Base-by-base conservation (phyloP, 2,113 vertebrate genomes). In the Micromys minutus region DNA sequence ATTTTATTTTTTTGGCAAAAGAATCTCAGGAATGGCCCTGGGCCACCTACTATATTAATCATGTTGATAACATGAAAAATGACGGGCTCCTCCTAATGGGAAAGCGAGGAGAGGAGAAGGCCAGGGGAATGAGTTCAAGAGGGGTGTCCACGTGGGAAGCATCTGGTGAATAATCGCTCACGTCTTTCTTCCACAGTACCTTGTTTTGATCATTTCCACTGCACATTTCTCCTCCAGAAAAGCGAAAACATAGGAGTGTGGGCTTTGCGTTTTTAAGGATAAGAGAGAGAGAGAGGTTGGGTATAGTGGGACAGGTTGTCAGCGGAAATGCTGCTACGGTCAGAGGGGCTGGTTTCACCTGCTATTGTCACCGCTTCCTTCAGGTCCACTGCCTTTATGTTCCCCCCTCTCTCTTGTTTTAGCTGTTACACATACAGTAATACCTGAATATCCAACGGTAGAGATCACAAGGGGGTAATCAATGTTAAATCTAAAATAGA, bases 1-100 rank as follows among this genome's bases (percentile, higher is more conserved):
- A 67, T 81, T 87, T 83, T 69, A 47, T 77, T 50, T 87, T 93
- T 97, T 97, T 98, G 97, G 98, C 98, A 98, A 98, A 98, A 98
- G 97, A 98, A 99, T 98, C 98, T 99, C 99, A 99, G 99, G 99
- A 99, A 99, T 96, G 98, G 98, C 98, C 98, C 97, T 98, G 98
- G 98, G 99, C 98, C 98, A 98, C 98, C 98, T 98, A 98, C 97
- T 91, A 97, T 92, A 97, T 96, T 97, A 98, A 98, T 98, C 98
- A 97, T 96, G 98, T 96, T 97, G 95, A 83, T 74, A 93, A 89
- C 94, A 98, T 97, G 96, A 97, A 87, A 84, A 94, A 97, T 96
- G 96, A 97, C 93, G 98, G 98, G 98, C 98, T 98, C 98, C 96
- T 95, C 97, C 95, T 89, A 93, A 91, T 71, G 94, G 85, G 97